Evolutionary conservation across 2,797 vertebrate species (phyloP).

Genomic region (Cossypha polioptera): DNA sequence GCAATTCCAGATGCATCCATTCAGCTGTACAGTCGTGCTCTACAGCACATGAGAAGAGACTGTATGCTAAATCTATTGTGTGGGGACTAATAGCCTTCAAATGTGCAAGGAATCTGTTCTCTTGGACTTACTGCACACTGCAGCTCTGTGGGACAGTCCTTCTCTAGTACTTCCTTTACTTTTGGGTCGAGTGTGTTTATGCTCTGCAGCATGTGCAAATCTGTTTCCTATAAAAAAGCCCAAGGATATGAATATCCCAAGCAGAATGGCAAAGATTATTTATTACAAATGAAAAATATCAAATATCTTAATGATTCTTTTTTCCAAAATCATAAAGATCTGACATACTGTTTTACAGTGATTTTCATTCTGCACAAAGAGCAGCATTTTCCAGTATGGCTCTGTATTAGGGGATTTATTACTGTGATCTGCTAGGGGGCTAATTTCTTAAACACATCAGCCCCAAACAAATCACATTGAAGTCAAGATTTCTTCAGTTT

Average conservation of each 20-base stretch:
- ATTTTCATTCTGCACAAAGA: not conserved
- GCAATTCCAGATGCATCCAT: not conserved
- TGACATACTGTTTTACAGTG: not conserved
- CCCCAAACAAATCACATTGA: not conserved
- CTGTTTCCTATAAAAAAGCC: not conserved
- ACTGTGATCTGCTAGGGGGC: not conserved
- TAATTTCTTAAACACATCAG: not conserved
- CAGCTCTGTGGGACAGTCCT: not conserved
- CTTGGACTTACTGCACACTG: not conserved
- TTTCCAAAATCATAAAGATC: not conserved
- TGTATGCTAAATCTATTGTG: not conserved
- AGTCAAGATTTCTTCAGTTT: slow-evolving; percentile 3
- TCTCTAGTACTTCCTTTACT: not conserved
- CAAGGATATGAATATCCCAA: not conserved
- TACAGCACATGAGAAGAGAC: not conserved
- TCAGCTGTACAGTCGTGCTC: not conserved
- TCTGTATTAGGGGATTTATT: not conserved
- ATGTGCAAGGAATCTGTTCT: not conserved
- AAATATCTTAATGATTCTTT: not conserved
- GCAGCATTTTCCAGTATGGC: not conserved
- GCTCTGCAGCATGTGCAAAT: not conserved
- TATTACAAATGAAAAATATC: not conserved
- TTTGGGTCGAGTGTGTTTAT: not conserved
- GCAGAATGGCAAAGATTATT: not conserved
- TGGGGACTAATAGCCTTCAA: not conserved